These are phyloP conservation scores for Aphidius colemani DNA, from an alignment of 2,888 invertebrate genomes.

Conservation along the genomic window DNA sequence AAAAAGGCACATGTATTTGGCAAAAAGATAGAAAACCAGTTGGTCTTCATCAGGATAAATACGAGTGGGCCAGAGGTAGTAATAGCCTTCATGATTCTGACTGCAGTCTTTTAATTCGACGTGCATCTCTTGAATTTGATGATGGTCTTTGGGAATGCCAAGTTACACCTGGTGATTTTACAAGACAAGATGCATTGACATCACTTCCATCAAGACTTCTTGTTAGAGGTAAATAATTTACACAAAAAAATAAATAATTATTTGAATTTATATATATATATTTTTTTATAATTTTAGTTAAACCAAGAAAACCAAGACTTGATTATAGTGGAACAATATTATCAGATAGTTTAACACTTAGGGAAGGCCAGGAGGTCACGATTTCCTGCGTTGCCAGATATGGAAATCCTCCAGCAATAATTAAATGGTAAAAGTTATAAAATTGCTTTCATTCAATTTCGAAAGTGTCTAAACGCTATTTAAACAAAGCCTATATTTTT, in stretches of 20 bases:
- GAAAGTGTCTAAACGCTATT: conserved; percentile 20
- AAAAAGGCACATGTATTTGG: conserved; percentile 88
- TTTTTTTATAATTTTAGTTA: conserved; percentile 62
- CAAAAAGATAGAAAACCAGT: conserved; percentile 91
- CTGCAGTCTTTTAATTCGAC: conserved; percentile 83
- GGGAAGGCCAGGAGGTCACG: conserved; percentile 61
- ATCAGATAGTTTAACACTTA: conserved; percentile 47
- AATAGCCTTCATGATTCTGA: conserved; percentile 63
- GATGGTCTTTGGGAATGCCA: conserved; percentile 94
- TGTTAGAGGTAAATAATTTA: conserved; percentile 47
- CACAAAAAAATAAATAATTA: neutral
- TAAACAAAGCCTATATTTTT: neutral
- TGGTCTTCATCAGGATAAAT: conserved; percentile 85
- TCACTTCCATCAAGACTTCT: conserved; percentile 81
- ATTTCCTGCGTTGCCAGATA: conserved; percentile 88
- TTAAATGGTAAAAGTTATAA: conserved; percentile 72
- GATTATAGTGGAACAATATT: conserved; percentile 75
- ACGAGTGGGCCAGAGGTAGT: conserved; percentile 77
- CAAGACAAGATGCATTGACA: conserved; percentile 74
- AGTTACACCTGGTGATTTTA: conserved; percentile 84
- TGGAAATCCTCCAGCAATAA: conserved; percentile 86
- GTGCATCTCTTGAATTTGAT: conserved; percentile 82
- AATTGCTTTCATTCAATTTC: conserved; percentile 15
- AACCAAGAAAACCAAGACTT: conserved; percentile 76
- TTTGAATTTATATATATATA: neutral